Conservation (phyloP, 2,113 vertebrate genomes). For the Lampris incognitus region DNA sequence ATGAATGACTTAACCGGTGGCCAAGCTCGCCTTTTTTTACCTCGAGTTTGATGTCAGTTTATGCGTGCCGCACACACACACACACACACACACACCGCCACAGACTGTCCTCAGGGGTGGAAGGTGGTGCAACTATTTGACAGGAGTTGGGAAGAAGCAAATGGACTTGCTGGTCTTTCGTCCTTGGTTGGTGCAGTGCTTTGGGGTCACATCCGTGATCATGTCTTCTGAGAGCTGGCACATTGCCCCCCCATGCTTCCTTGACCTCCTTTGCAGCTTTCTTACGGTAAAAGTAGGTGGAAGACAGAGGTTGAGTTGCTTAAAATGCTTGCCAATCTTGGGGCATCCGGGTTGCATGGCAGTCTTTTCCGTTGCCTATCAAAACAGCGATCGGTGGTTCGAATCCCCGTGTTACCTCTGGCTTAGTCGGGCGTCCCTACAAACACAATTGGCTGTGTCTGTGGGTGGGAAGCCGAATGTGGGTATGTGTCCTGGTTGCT, state of each 20-base stretch:
- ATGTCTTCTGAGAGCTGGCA: conserved; percentile 33
- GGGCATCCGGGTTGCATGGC: too few species aligned
- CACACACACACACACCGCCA: background rate
- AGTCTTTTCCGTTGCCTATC: too few species aligned
- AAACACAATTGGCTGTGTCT: too few species aligned
- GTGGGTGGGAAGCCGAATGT: too few species aligned
- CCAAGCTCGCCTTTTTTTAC: background rate
- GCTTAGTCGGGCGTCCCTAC: too few species aligned
- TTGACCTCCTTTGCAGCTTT: conserved; percentile 22
- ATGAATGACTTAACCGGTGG: background rate
- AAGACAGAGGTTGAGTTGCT: background rate
- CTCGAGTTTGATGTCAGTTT: background rate
- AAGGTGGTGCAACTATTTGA: background rate
- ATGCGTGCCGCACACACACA: too few species aligned
- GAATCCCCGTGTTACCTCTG: too few species aligned
- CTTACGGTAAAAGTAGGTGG: conserved; percentile 25
- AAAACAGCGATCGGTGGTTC: too few species aligned
- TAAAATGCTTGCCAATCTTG: too few species aligned
- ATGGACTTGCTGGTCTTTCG: background rate
- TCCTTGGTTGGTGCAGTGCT: background rate
- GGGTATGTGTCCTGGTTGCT: too few species aligned
- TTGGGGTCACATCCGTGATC: conserved; percentile 3
- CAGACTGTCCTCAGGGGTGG: background rate
- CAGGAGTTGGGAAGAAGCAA: background rate
- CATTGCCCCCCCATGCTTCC: conserved; percentile 25